A percentile compares a stretch with the other conserved stretches of the same genome.
phyloP scores from a whole-genome alignment of 2,888 invertebrate species.

The Coleophora flavipennella region DNA sequence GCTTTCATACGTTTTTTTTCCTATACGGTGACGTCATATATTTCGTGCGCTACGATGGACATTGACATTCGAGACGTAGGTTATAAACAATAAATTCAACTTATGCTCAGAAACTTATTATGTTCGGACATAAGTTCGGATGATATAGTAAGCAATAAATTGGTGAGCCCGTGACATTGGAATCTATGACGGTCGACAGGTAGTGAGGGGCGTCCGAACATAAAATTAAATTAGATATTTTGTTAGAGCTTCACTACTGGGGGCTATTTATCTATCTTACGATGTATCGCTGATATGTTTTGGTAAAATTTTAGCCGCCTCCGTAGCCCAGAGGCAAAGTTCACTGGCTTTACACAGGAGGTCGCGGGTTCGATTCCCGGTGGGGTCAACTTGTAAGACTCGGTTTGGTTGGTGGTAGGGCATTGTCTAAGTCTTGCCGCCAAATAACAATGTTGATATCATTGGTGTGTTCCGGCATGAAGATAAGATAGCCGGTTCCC shows the following conservation, averaged over 20 bases:
- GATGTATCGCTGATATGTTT: constrained; percentile 30
- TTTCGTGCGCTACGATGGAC: constrained; percentile 13
- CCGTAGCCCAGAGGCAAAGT: no score
- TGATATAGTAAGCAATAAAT: constrained; percentile 59
- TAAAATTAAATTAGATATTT: constrained; percentile 52
- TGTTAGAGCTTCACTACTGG: constrained; percentile 27
- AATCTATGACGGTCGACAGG: constrained; percentile 54
- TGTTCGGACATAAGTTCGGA: constrained; percentile 40
- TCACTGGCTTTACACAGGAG: no score
- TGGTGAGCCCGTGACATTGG: constrained; percentile 39
- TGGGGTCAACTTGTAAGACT: no score
- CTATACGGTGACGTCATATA: no score
- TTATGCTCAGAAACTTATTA: constrained; percentile 44
- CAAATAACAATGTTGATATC: no score
- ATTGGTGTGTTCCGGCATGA: no score
- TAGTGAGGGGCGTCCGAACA: constrained; percentile 29
- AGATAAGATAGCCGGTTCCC: no score
- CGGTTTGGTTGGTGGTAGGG: no score
- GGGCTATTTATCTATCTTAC: constrained; percentile 40
- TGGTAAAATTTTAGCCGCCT: neutral
- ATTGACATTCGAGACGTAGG: constrained; percentile 13
- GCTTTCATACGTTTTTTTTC: constrained; percentile 5
- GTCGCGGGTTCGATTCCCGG: no score
- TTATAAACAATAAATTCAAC: constrained; percentile 47
- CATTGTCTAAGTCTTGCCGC: no score